phyloP scores from a whole-genome alignment of 1,140 invertebrate genomes.

The Potamilus streckersoni region DNA sequence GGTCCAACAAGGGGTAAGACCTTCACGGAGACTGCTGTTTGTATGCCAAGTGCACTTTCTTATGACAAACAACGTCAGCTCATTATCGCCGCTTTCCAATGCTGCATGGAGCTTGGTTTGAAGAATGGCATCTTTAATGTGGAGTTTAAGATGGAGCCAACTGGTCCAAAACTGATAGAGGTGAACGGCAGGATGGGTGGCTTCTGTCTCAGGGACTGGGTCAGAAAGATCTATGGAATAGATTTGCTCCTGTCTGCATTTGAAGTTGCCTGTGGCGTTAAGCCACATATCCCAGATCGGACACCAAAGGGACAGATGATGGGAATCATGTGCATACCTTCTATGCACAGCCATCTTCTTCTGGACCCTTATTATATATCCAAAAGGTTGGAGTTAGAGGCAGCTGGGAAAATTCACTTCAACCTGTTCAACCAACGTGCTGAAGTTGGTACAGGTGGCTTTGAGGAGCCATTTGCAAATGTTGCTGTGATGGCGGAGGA shows the following conservation, averaged over 20 bases:
- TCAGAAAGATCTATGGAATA: slow-evolving; percentile 35
- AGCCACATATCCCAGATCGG: slow-evolving; percentile 28
- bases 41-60: slow-evolving; percentile 35
- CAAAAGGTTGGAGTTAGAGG: slow-evolving; percentile 14
- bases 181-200: slow-evolving; percentile 54
- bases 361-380: slow-evolving; percentile 5
- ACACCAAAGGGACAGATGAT: slow-evolving; percentile 16
- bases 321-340: slow-evolving; percentile 46
- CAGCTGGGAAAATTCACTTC: slow-evolving; percentile 10
- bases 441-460: not conserved
- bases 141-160: slow-evolving; percentile 45
- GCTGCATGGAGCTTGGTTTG: slow-evolving; percentile 45
- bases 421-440: slow-evolving; percentile 30
- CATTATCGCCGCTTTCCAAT: slow-evolving; percentile 41
- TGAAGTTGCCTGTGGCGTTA: slow-evolving; percentile 37
- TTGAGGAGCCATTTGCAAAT: slow-evolving; percentile 40
- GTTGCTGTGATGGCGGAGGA: slow-evolving; percentile 33
- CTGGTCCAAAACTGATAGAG: slow-evolving; percentile 49
- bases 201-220: slow-evolving; percentile 49
- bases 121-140: slow-evolving; percentile 49
- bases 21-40: slow-evolving; percentile 37
- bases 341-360: slow-evolving; percentile 29
- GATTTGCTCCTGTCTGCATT: slow-evolving; percentile 41
- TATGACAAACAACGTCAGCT: slow-evolving; percentile 41
- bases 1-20: slow-evolving; percentile 37